A percentile compares a stretch with the other conserved stretches of the same genome.
phyloP scores from a whole-genome alignment of 2,888 invertebrate genomes.

The Chrysodeixis includens region DNA sequence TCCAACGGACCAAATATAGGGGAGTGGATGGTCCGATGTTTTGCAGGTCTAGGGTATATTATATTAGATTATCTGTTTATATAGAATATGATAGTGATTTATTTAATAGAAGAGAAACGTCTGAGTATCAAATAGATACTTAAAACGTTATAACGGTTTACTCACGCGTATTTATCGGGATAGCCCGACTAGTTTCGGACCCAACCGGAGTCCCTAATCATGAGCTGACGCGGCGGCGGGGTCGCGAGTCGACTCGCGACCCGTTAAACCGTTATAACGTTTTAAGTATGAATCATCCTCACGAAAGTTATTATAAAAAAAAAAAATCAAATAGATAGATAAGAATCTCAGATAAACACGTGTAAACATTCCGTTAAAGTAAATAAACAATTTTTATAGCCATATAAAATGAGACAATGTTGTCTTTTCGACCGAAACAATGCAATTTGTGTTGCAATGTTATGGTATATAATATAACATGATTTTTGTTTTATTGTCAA shows the following conservation, averaged over 20 bases:
- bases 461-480: background rate
- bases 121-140: no score
- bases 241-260: no score
- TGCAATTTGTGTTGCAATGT: background rate
- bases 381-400: conserved; percentile 44
- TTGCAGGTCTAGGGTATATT: background rate
- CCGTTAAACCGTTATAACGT: no score
- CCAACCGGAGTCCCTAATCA: no score
- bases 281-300: no score
- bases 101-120: no score
- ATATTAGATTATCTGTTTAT: background rate
- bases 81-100: background rate
- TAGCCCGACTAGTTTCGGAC: no score
- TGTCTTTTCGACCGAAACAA: conserved; percentile 8
- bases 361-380: conserved; percentile 28
- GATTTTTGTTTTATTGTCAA: background rate
- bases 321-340: conserved; percentile 21
- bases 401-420: conserved; percentile 14
- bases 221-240: no score
- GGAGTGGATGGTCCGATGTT: background rate
- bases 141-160: no score
- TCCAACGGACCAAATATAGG: no score
- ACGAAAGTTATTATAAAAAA: background rate
- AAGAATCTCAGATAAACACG: conserved; percentile 30
- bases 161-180: no score